A percentile compares a stretch with the other conserved stretches of the same genome.
Evolutionary conservation across 1,140 invertebrate genomes (phyloP).

Genomic region (Heliconius melpomene): DNA sequence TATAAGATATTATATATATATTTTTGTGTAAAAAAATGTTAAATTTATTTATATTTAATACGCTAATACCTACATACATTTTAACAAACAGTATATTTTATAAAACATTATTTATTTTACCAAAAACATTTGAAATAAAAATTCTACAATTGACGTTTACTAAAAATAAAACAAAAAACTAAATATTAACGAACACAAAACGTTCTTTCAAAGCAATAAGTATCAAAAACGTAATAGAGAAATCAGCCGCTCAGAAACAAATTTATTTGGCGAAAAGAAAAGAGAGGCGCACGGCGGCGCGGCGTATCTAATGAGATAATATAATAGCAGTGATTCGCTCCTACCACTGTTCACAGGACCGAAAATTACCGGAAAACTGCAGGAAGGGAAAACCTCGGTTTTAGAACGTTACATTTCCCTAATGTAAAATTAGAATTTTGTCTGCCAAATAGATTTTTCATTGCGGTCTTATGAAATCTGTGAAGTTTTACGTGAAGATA

Average conservation of each 20-base stretch:
- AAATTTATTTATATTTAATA: neutral
- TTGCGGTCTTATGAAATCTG: conserved; percentile 37
- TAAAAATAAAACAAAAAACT: neutral
- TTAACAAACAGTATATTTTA: neutral
- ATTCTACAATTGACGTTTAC: too few relatives aligned
- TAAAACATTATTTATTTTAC: neutral
- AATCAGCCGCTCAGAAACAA: conserved; percentile 68
- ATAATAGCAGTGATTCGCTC: conserved; percentile 77
- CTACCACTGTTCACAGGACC: conserved; percentile 65
- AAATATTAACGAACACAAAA: neutral
- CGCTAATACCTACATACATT: neutral
- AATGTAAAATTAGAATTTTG: conserved; percentile 55
- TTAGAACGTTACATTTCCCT: conserved; percentile 57
- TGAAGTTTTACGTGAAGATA: conserved; percentile 26
- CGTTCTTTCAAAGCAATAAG: conserved; percentile 16
- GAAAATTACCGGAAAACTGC: conserved; percentile 78
- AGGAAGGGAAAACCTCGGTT: conserved; percentile 55
- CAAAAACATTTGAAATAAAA: too few relatives aligned
- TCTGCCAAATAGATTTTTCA: conserved; percentile 47
- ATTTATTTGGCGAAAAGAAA: conserved; percentile 76
- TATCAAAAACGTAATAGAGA: conserved; percentile 63
- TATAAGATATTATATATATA: neutral
- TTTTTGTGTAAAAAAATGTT: neutral
- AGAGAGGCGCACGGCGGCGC: conserved; percentile 60
- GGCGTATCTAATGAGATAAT: conserved; percentile 79